These are phyloP conservation scores for Varanus komodoensis DNA, from an alignment of 2,113 vertebrate genomes.

Conservation along the genomic window DNA sequence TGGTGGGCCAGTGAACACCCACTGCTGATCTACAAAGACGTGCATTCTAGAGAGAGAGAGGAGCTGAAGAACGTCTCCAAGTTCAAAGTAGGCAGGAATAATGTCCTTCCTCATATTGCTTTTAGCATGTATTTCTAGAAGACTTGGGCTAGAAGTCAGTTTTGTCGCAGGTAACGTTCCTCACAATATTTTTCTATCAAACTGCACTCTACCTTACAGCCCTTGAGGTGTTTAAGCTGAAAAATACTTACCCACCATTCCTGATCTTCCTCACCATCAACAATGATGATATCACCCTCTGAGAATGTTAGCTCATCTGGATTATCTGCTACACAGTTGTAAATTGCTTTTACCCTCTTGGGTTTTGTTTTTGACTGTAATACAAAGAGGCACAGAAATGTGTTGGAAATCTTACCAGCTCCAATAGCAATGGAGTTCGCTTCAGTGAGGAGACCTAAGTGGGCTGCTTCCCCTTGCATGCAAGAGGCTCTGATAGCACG, in stretches of 20 bases:
- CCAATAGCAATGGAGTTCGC: background rate
- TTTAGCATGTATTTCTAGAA: background rate
- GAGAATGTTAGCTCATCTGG: conserved; percentile 92
- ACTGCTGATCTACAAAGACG: background rate
- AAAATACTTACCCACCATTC: conserved; percentile 96
- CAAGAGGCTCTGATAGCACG: background rate
- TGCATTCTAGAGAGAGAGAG: background rate
- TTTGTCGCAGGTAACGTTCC: background rate
- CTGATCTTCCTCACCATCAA: conserved; percentile 93
- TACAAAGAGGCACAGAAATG: conserved; percentile 18
- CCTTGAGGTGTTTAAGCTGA: background rate
- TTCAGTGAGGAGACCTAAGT: background rate
- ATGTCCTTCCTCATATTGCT: background rate
- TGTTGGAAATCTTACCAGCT: background rate
- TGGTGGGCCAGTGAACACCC: background rate
- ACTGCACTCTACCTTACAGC: too few species aligned
- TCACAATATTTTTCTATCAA: background rate
- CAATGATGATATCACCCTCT: conserved; percentile 93
- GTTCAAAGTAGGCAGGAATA: background rate
- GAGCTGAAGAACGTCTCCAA: background rate
- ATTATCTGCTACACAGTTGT: conserved; percentile 92
- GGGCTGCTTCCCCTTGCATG: background rate
- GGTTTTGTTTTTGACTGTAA: conserved; percentile 86
- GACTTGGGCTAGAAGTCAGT: background rate
- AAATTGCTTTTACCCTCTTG: conserved; percentile 92